Percentiles rank a stretch among this genome's conserved stretches.
These are phyloP conservation scores for Drosophila dives DNA, from an alignment of 2,888 invertebrate species.

Conservation along the genomic window DNA sequence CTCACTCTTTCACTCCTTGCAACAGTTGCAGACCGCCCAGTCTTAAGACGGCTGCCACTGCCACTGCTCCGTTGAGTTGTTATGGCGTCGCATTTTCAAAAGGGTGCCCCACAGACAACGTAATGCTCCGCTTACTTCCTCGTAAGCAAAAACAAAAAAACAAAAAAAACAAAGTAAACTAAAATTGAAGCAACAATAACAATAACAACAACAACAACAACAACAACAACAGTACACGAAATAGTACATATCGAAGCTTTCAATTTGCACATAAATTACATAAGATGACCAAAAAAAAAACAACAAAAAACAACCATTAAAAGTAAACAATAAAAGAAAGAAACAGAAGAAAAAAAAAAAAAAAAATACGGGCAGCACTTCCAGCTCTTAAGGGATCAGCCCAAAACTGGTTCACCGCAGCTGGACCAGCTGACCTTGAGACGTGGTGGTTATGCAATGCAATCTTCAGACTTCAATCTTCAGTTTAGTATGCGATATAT, in stretches of 20 bases:
- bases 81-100: constrained; percentile 55
- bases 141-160: constrained; percentile 44
- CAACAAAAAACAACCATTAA: constrained; percentile 31
- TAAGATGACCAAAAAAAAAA: constrained; percentile 58
- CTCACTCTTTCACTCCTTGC: background rate
- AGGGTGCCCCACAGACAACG: constrained; percentile 72
- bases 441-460: constrained; percentile 48
- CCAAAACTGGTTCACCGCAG: constrained; percentile 51
- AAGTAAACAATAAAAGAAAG: constrained; percentile 21
- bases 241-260: constrained; percentile 60
- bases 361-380: constrained; percentile 3
- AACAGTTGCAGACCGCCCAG: constrained; percentile 1
- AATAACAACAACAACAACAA: background rate
- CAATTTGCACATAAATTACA: constrained; percentile 79
- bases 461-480: constrained; percentile 24
- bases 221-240: background rate
- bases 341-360: constrained; percentile 1
- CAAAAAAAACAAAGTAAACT: constrained; percentile 13
- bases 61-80: constrained; percentile 45
- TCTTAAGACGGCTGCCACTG: background rate
- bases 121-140: constrained; percentile 77
- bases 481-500: constrained; percentile 31
- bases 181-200: constrained; percentile 13
- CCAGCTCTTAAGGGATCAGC: constrained; percentile 45
- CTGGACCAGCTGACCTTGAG: constrained; percentile 76